Percentiles rank a stretch among this genome's conserved stretches.
phyloP scores from a whole-genome alignment of 2,113 vertebrate species.

The Xenopus borealis region DNA sequence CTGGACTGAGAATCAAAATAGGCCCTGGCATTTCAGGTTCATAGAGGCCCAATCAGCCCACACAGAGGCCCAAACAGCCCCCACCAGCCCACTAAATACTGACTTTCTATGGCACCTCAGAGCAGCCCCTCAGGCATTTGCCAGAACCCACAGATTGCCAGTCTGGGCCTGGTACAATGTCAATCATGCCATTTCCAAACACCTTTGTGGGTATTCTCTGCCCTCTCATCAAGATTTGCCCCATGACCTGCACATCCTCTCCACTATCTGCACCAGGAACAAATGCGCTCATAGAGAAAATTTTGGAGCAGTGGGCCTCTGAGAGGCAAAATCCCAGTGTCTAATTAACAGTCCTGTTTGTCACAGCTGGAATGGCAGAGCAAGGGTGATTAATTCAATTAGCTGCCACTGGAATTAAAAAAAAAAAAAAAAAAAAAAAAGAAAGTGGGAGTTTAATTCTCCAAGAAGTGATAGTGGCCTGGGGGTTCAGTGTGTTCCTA shows the following conservation, averaged over 20 bases:
- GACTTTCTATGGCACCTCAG: no score
- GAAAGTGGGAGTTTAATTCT: constrained; percentile 82
- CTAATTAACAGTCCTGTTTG: constrained; percentile 83
- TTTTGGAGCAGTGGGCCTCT: constrained; percentile 61
- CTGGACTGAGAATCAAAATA: no score
- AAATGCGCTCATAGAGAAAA: constrained; percentile 53
- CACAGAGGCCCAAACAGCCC: no score
- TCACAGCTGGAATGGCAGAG: constrained; percentile 80
- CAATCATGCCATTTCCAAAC: no score
- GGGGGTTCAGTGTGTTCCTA: neutral
- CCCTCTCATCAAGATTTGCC: neutral
- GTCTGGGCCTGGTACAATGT: no score
- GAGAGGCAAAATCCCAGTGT: constrained; percentile 55
- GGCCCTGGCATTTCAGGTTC: no score
- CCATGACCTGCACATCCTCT: neutral
- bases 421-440: constrained; percentile 79
- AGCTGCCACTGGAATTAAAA: constrained; percentile 81
- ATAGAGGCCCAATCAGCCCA: no score
- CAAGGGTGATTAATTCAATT: constrained; percentile 88
- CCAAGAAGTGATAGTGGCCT: constrained; percentile 61
- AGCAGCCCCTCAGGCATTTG: no score
- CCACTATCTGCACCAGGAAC: neutral
- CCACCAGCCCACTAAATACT: no score
- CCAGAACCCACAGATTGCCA: no score
- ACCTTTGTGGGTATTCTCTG: no score